Evolutionary conservation across 2,113 vertebrate species (phyloP).

Genomic region (Toxotes chatareus): DNA sequence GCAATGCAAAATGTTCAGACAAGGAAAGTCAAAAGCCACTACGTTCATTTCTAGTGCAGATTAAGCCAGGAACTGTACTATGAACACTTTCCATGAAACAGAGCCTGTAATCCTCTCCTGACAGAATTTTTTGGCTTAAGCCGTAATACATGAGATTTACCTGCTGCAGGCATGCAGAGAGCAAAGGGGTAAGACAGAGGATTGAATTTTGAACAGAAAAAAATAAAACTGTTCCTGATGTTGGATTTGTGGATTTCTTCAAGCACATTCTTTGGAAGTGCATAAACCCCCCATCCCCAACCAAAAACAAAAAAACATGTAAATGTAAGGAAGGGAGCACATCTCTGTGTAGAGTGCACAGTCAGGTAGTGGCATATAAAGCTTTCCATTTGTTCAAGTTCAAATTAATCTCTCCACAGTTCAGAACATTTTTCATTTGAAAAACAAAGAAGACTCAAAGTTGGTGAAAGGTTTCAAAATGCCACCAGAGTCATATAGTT

Average conservation of each 20-base stretch:
- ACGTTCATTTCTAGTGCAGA: conserved; percentile 31
- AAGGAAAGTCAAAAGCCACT: conserved; percentile 27
- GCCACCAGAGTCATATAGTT: neutral
- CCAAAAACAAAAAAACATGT: neutral
- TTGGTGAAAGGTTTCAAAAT: conserved; percentile 16
- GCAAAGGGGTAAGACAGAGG: conserved; percentile 9
- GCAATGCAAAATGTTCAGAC: conserved; percentile 38
- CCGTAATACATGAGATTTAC: conserved; percentile 26
- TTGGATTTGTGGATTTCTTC: conserved; percentile 8
- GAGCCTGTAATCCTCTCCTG: conserved; percentile 16
- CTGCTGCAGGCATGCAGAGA: conserved; percentile 53
- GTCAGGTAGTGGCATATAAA: conserved; percentile 4
- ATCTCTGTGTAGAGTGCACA: conserved; percentile 14
- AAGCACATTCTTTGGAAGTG: neutral
- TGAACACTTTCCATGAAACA: conserved; percentile 12
- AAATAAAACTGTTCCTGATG: neutral
- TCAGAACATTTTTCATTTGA: neutral
- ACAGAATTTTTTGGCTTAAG: conserved; percentile 24
- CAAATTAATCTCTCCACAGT: conserved; percentile 29
- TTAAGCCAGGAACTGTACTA: conserved; percentile 18
- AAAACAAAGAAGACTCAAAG: no score
- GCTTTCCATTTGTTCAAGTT: conserved; percentile 21
- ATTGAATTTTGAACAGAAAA: conserved; percentile 7
- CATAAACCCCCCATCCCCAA: neutral
- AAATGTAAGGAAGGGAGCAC: neutral